Conservation (phyloP, 2,113 vertebrate genomes). For the Neodontobutis hainanensis region DNA sequence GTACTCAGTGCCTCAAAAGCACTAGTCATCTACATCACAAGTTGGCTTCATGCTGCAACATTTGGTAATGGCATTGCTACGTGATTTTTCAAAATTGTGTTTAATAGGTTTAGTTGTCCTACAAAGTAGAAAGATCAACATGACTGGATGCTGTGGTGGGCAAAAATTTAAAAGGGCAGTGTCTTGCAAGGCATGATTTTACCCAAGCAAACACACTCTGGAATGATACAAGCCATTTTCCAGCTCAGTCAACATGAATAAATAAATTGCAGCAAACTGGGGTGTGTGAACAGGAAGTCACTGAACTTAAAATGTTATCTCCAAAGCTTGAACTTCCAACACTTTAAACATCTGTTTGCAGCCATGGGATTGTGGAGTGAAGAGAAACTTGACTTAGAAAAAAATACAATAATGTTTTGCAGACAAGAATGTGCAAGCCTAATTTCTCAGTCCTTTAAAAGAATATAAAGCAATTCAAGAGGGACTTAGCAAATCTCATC, state of each 20-base stretch:
- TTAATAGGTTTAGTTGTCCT: no score
- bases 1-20: constrained; percentile 1
- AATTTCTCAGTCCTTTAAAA: constrained; percentile 18
- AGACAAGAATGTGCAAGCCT: constrained; percentile 48
- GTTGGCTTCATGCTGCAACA: constrained; percentile 20
- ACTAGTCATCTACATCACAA: constrained; percentile 4
- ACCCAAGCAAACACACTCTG: not conserved
- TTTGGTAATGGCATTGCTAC: not conserved
- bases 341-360: constrained; percentile 29
- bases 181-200: no score
- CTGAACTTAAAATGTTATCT: not conserved
- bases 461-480: constrained; percentile 23
- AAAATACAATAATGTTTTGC: constrained; percentile 4
- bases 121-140: no score
- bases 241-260: not conserved
- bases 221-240: not conserved
- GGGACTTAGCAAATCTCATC: constrained; percentile 1
- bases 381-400: constrained; percentile 17
- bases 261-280: not conserved
- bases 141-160: no score
- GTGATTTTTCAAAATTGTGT: not conserved
- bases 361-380: constrained; percentile 14
- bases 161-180: no score
- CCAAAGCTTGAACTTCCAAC: not conserved
- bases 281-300: not conserved